These are phyloP conservation scores for Apocrypta bakeri DNA, from an alignment of 1,140 invertebrate species.

Conservation along the genomic window DNA sequence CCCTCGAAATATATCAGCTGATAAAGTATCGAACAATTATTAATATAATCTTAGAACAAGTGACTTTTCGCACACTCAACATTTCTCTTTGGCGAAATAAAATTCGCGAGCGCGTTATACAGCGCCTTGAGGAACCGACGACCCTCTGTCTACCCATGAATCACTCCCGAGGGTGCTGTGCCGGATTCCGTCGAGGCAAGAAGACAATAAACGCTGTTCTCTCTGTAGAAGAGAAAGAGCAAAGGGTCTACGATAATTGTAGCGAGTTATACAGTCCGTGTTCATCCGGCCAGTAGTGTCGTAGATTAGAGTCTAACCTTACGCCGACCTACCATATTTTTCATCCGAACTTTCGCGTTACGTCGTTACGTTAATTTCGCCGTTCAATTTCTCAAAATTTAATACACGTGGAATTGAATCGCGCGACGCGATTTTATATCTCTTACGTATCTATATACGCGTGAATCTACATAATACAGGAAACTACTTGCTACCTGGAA, in stretches of 20 bases:
- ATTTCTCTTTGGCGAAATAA: conserved; percentile 31
- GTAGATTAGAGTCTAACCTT: conserved; percentile 32
- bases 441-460: no score
- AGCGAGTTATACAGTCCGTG: conserved; percentile 22
- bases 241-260: conserved; percentile 42
- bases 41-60: neutral
- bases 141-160: conserved; percentile 28
- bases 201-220: conserved; percentile 47
- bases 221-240: conserved; percentile 20
- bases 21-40: neutral
- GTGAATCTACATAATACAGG: no score
- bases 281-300: neutral
- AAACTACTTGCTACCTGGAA: no score
- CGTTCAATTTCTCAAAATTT: no score
- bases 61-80: neutral
- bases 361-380: neutral
- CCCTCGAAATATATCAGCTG: neutral
- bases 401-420: no score
- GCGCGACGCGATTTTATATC: no score
- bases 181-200: conserved; percentile 38
- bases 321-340: neutral
- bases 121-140: neutral
- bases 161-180: conserved; percentile 39
- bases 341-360: neutral
- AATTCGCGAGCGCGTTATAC: conserved; percentile 10